Base-by-base conservation (phyloP, 2,113 vertebrate genomes). In the Malurus alboscapulatus region DNA sequence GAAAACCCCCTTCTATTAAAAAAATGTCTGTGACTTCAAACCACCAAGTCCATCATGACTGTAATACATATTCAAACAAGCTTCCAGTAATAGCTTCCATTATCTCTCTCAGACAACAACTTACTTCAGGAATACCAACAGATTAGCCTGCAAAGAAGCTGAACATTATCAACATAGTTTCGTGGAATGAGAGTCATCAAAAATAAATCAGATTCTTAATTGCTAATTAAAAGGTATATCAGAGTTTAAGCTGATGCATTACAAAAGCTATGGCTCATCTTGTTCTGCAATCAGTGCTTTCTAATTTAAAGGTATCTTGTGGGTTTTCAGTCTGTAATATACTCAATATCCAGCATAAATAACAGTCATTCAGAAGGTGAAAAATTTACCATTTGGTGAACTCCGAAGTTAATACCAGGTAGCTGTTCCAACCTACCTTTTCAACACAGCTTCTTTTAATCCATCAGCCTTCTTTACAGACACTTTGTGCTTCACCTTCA, bases 371-470 rank as follows among this genome's bases (percentile, higher is more conserved):
- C n/a, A 79, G 53, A 91, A 69, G 17, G 25, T 40, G 47, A 91
- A 84, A 18, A 57, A 76, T 47, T 76, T 27, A 65, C 21, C 2
- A 1, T 14, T 18, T 22, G 9, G 11, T 44, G 40, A 85, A 86
- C 36, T 42, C 7, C 20, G 4, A 65, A 51, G 25, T 24, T 65
- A 81, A 51, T 29, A 36, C 7, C 47, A 51, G n/a, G 10, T n/a
- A 93, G 27, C 13, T 48, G 44, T n/a, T 53, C 14, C 13, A 44
- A 50, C 94, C 92, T 91, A 97, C 96, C 91, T 95, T 84, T 63
- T 68, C 40, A 58, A 58, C 19, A 38, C 10, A 2, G 61, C 75
- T 80, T 86, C 73, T 73, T 95, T 27, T 63, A 61, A 67, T 51
- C 36, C 65, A 40, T 3, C 34, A 84, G 34, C 36, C 18, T 50